These are phyloP conservation scores for Xanthia togata DNA, from an alignment of 2,888 invertebrate genomes.

Conservation along the genomic window DNA sequence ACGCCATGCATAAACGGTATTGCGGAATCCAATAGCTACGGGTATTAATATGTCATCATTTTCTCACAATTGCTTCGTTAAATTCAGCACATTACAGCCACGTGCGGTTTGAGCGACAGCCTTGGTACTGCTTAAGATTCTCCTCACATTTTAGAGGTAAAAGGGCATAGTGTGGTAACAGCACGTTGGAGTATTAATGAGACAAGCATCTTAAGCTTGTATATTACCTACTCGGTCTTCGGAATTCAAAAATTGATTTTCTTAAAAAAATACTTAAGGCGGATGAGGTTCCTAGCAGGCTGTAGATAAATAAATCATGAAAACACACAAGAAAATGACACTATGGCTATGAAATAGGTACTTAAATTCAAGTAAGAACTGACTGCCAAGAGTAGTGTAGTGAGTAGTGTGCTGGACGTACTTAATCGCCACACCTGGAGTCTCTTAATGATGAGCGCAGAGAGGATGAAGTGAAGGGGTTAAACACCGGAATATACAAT, in stretches of 20 bases:
- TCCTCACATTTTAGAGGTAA: conserved; percentile 19
- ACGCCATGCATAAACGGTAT: neutral
- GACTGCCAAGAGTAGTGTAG: too few species aligned
- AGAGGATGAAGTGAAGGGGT: conserved; percentile 9
- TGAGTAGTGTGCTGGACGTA: too few species aligned
- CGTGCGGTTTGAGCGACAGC: conserved; percentile 39
- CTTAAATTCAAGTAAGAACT: neutral
- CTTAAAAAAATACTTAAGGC: neutral
- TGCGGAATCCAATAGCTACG: conserved; percentile 28
- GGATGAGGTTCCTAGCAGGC: neutral
- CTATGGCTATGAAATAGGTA: neutral
- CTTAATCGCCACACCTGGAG: neutral
- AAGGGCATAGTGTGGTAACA: conserved; percentile 28
- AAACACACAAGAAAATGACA: neutral
- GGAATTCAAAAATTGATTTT: neutral
- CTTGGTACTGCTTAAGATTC: conserved; percentile 37
- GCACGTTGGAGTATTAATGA: conserved; percentile 1
- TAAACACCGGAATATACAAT: conserved; percentile 14
- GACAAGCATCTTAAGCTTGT: conserved; percentile 3
- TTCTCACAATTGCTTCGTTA: conserved; percentile 43
- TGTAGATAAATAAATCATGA: too few species aligned
- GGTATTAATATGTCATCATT: conserved; percentile 43
- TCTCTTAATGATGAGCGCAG: neutral
- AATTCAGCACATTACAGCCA: conserved; percentile 33
- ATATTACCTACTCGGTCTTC: neutral